phyloP scores from a whole-genome alignment of 2,113 vertebrate species.

The Tauraco erythrolophus region DNA sequence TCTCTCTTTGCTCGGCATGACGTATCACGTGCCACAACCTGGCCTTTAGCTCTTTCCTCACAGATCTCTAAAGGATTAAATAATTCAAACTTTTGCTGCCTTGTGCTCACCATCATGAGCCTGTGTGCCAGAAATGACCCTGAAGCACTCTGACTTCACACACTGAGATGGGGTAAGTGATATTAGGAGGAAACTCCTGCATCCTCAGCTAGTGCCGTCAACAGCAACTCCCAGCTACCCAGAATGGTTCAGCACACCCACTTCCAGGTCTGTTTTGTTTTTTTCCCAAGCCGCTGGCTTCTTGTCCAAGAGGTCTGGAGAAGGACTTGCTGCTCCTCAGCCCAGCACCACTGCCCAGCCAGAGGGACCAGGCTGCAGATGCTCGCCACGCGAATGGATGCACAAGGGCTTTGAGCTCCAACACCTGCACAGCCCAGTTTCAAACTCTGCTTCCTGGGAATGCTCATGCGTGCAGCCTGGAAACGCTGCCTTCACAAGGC shows the following conservation, averaged over 20 bases:
- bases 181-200: background rate
- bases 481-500: background rate
- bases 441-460: background rate
- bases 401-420: background rate
- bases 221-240: background rate
- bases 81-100: background rate
- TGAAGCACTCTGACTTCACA: background rate
- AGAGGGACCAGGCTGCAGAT: rapidly evolving
- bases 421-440: background rate
- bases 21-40: background rate
- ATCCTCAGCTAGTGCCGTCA: background rate
- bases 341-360: background rate
- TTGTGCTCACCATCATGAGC: background rate
- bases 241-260: background rate
- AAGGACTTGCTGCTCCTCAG: background rate
- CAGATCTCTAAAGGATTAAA: background rate
- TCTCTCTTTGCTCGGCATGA: background rate
- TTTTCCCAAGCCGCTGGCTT: background rate
- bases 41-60: background rate
- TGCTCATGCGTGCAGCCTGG: background rate
- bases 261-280: background rate
- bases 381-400: rapidly evolving
- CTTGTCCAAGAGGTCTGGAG: background rate
- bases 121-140: background rate
- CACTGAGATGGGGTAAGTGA: rapidly evolving